Base-by-base conservation (phyloP, 2,113 vertebrate genomes). In the Mormoops blainvillei region DNA sequence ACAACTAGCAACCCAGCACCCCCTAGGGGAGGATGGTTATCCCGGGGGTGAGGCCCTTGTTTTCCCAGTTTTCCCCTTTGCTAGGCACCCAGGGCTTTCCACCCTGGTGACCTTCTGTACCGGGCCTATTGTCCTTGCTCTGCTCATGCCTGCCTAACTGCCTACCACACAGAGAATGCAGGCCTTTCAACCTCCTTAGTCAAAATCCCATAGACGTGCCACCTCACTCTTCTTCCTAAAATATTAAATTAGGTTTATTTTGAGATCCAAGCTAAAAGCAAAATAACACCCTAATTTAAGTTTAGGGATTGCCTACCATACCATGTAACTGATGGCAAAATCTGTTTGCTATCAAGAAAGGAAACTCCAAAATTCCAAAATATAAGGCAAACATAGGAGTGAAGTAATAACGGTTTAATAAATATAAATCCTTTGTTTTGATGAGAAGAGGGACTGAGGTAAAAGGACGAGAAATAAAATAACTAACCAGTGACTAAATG, bases 381-480 rank as follows among this genome's bases (percentile, higher is more conserved):
- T 20, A 31, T 19, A 83, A 43, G 24, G 43, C 36, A 56, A 63
- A 92, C 0, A 0, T 7, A 26, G 38, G 4, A 58, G 13, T 56
- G 20, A 89, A 36, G 12, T 71, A 77, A 83, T n/a, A 45, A 78
- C 5, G 91, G 58, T 28, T 88, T 54, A 88, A 80, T 54, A 78
- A 87, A 63, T 31, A 81, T 10, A 50, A n/a, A 45, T 43, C 81
- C 11, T 87, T 56, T 52, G 54, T 83, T 87, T 73, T 83, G 81
- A 92, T 56, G 41, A 86, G 20, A 87, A 61, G 50, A 56, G 8
- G 38, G 73, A 93, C 68, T 38, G n/a, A 76, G 58, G 24, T 61
- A 65, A 97, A 88, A 92, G 45, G 24, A 70, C 24, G 20, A 89
- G 74, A 92, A 89, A 77, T 26, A 84, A 92, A 88, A 56, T 24